Conservation (phyloP, 2,888 invertebrate genomes). For the Drosophila quasianomalipes region DNA sequence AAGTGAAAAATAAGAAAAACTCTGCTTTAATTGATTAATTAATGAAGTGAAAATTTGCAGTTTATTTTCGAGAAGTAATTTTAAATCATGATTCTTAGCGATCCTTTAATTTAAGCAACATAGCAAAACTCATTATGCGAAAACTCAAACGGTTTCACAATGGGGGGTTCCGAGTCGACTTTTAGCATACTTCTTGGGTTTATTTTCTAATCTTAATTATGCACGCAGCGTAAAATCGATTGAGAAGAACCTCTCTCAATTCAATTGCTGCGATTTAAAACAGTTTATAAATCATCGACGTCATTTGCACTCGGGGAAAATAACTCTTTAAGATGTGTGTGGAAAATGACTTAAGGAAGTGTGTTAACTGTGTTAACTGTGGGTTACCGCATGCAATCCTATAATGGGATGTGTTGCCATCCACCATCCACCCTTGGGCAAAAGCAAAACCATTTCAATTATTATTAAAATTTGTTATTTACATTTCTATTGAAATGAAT, state of each 20-base stretch:
- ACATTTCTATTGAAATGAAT: slow-evolving; percentile 83
- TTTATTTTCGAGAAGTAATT: neutral
- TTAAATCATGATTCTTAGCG: neutral
- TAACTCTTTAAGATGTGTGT: slow-evolving; percentile 19
- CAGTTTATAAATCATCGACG: slow-evolving; percentile 71
- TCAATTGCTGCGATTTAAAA: slow-evolving; percentile 60
- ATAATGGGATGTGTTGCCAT: slow-evolving; percentile 16
- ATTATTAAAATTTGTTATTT: slow-evolving; percentile 82
- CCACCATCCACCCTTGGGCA: slow-evolving; percentile 39
- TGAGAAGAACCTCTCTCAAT: slow-evolving; percentile 40
- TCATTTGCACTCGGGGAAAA: slow-evolving; percentile 31
- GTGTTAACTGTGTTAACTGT: slow-evolving; percentile 46
- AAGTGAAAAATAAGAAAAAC: neutral
- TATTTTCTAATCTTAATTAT: slow-evolving; percentile 54
- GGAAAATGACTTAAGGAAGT: slow-evolving; percentile 50
- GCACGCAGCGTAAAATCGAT: slow-evolving; percentile 65
- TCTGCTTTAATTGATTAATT: neutral
- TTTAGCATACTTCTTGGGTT: slow-evolving; percentile 4
- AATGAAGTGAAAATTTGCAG: neutral
- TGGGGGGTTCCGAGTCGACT: slow-evolving; percentile 8
- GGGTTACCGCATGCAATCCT: slow-evolving; percentile 70
- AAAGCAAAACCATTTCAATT: slow-evolving; percentile 76
- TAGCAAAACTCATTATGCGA: neutral
- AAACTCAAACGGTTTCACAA: slow-evolving; percentile 13
- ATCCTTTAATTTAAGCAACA: neutral